Percentiles rank a stretch among this genome's conserved stretches.
phyloP scores from a whole-genome alignment of 2,797 vertebrate genomes.

The Myripristis murdjan region DNA sequence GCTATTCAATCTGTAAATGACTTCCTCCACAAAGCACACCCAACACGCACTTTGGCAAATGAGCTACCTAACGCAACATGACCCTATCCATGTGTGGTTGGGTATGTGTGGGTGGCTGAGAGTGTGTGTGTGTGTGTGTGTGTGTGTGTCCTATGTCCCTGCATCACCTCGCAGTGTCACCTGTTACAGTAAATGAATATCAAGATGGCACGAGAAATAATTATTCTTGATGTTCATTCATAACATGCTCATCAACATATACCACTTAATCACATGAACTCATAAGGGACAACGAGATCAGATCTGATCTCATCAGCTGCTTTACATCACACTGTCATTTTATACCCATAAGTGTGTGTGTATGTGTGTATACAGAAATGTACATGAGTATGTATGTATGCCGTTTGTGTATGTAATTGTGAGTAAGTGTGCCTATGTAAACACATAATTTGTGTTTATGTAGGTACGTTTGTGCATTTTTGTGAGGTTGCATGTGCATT shows the following conservation, averaged over 20 bases:
- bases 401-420: not conserved
- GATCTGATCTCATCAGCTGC: conserved; percentile 61
- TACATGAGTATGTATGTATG: conserved; percentile 1
- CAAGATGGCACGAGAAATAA: conserved; percentile 77
- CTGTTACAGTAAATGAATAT: conserved; percentile 80
- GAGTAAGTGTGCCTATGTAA: too few relatives aligned
- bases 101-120: conserved; percentile 58
- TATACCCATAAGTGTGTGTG: conserved; percentile 29
- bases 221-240: conserved; percentile 76
- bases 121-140: conserved; percentile 44
- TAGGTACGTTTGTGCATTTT: too few relatives aligned
- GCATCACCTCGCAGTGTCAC: conserved; percentile 70
- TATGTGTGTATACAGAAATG: too few relatives aligned
- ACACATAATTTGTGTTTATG: too few relatives aligned
- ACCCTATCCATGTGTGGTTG: conserved; percentile 71
- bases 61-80: conserved; percentile 82
- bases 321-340: conserved; percentile 52
- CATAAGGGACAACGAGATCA: conserved; percentile 57
- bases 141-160: conserved; percentile 41
- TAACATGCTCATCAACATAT: conserved; percentile 77
- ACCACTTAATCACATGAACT: conserved; percentile 72
- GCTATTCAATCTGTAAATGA: conserved; percentile 86
- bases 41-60: conserved; percentile 86
- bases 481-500: too few relatives aligned
- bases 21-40: conserved; percentile 82